Evolutionary conservation across 1,140 invertebrate species (phyloP).

Genomic region (Plectus sambesii): DNA sequence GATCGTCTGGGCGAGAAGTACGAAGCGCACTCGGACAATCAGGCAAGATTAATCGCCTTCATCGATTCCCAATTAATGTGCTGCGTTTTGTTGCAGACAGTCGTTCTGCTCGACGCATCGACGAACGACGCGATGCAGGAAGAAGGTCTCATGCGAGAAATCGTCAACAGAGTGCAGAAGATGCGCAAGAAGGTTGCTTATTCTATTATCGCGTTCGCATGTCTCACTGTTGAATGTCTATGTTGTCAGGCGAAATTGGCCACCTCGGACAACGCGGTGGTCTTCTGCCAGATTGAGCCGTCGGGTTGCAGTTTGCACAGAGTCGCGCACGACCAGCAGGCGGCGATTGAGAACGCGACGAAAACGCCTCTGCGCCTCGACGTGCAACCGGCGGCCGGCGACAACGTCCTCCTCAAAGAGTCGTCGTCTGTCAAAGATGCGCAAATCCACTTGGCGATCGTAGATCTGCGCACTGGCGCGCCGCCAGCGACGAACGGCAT

Average conservation of each 20-base stretch:
- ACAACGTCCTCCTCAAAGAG: not conserved
- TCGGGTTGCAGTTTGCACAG: slow-evolving; percentile 55
- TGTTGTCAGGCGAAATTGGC: slow-evolving; percentile 62
- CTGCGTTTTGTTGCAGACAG: slow-evolving; percentile 27
- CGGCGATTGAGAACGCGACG: slow-evolving; percentile 60
- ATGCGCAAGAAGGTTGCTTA: slow-evolving; percentile 67
- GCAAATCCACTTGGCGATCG: no score
- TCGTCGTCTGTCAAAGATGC: not conserved
- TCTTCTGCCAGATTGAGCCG: slow-evolving; percentile 63
- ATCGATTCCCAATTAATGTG: not conserved
- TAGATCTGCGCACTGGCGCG: no score
- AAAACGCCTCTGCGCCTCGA: slow-evolving; percentile 18
- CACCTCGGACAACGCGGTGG: slow-evolving; percentile 74
- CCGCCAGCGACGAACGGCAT: no score
- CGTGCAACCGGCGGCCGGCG: not conserved
- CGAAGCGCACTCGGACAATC: slow-evolving; percentile 26
- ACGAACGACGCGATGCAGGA: slow-evolving; percentile 30
- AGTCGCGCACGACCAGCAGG: slow-evolving; percentile 58
- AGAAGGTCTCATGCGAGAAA: slow-evolving; percentile 57
- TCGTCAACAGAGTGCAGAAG: slow-evolving; percentile 92
- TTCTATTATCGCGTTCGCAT: not conserved
- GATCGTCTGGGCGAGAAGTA: slow-evolving; percentile 7
- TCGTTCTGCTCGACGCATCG: slow-evolving; percentile 36
- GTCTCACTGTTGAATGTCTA: not conserved
- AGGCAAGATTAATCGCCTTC: slow-evolving; percentile 50